Conservation (phyloP, 2,888 invertebrate genomes). For the Hololepta plana region DNA sequence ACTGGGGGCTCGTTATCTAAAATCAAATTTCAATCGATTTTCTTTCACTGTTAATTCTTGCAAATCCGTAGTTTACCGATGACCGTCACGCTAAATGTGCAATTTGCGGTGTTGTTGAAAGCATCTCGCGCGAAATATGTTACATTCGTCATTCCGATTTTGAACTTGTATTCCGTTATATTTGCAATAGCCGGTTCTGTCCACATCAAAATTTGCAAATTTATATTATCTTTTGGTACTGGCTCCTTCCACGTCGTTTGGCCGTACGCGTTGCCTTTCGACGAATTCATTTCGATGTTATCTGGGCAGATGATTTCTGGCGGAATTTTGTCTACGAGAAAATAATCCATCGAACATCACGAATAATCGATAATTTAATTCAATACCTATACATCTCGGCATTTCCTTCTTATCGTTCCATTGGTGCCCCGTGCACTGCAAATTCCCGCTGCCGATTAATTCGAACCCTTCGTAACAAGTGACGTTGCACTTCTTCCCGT, state of each 20-base stretch:
- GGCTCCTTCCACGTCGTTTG: constrained; percentile 31
- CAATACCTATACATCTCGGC: constrained; percentile 19
- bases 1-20: constrained; percentile 36
- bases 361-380: too few species aligned
- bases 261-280: constrained; percentile 32
- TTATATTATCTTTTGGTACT: constrained; percentile 38
- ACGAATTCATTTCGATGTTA: constrained; percentile 28
- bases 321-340: constrained; percentile 37
- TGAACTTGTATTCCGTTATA: constrained; percentile 28
- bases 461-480: constrained; percentile 40
- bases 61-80: too few species aligned
- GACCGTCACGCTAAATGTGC: constrained; percentile 38
- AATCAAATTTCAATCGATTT: constrained; percentile 5
- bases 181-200: constrained; percentile 36
- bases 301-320: constrained; percentile 38
- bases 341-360: too few species aligned
- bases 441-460: constrained; percentile 32
- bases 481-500: constrained; percentile 37
- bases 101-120: constrained; percentile 38
- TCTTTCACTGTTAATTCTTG: neutral
- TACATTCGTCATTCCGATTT: constrained; percentile 38
- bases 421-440: constrained; percentile 33
- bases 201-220: constrained; percentile 33
- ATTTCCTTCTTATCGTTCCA: constrained; percentile 29
- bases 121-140: constrained; percentile 43